These are phyloP conservation scores for Lota lota DNA, from an alignment of 2,113 vertebrate genomes.

Conservation along the genomic window DNA sequence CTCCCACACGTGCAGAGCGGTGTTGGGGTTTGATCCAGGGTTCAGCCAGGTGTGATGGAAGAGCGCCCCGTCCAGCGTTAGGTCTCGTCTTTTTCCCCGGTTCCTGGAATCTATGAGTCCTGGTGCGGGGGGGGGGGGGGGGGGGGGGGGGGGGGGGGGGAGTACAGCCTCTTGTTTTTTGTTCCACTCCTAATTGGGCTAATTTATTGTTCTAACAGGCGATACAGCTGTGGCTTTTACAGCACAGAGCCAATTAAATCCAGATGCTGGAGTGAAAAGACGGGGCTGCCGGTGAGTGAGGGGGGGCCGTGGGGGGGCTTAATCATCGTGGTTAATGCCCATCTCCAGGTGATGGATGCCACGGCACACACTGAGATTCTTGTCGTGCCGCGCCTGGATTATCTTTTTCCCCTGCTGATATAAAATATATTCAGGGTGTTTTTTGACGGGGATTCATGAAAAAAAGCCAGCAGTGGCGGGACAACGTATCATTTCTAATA, in stretches of 20 bases:
- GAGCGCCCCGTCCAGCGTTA: no score
- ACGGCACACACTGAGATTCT: conserved; percentile 8
- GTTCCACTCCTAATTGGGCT: conserved; percentile 66
- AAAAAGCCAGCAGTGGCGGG: conserved; percentile 10
- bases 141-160: conserved; percentile 19
- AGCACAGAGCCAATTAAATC: conserved; percentile 61
- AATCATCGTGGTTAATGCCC: no score
- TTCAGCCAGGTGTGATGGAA: no score
- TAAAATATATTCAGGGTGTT: conserved; percentile 13
- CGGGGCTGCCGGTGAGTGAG: conserved; percentile 47
- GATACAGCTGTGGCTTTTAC: conserved; percentile 70
- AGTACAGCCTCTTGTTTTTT: conserved; percentile 46
- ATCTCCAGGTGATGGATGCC: conserved; percentile 22
- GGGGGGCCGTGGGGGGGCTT: neutral
- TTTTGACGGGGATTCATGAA: conserved; percentile 36
- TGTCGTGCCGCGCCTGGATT: conserved; percentile 32
- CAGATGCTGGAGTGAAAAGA: conserved; percentile 63
- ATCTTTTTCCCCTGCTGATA: conserved; percentile 3
- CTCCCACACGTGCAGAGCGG: no score
- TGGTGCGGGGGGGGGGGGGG: no score
- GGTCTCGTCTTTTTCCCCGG: no score
- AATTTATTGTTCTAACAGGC: conserved; percentile 73
- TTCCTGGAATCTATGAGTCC: no score
- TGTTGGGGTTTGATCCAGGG: no score
- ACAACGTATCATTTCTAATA: conserved; percentile 23